A percentile compares a stretch with the other conserved stretches of the same genome.
phyloP scores from a whole-genome alignment of 1,140 invertebrate genomes.

The Drosophila subobscura region DNA sequence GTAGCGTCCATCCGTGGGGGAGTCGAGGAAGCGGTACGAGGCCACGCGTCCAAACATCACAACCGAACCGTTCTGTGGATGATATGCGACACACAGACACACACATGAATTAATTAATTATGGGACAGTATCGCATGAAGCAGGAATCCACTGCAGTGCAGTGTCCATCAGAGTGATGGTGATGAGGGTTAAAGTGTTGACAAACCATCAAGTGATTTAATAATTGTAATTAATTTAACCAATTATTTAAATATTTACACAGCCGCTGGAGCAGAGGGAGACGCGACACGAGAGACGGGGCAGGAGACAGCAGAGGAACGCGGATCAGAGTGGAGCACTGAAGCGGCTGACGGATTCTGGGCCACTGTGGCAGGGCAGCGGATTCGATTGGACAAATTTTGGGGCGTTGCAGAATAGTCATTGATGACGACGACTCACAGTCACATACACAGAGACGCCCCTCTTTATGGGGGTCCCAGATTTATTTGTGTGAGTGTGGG shows the following conservation, averaged over 20 bases:
- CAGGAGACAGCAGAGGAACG: not conserved
- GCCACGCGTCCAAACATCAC: conserved; percentile 96
- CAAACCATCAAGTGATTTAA: conserved; percentile 36
- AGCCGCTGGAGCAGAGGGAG: conserved; percentile 4
- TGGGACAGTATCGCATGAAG: no score
- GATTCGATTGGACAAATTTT: conserved; percentile 44
- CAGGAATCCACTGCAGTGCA: not conserved
- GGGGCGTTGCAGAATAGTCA: conserved; percentile 68
- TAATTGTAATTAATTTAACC: conserved; percentile 45
- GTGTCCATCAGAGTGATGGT: conserved; percentile 1
- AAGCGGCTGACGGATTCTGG: conserved; percentile 38
- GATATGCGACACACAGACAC: not conserved
- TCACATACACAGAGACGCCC: conserved; percentile 49
- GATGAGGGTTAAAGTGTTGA: conserved; percentile 42
- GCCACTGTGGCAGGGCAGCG: conserved; percentile 44
- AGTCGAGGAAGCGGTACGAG: conserved; percentile 96
- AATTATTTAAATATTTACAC: conserved; percentile 40
- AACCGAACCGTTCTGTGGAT: conserved; percentile 90
- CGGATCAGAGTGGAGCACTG: conserved; percentile 5
- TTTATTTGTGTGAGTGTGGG: conserved; percentile 25
- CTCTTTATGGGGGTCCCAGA: conserved; percentile 31
- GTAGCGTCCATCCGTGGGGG: conserved; percentile 92
- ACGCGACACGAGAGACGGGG: not conserved
- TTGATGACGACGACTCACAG: no score
- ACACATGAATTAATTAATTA: conserved; percentile 32